Percentiles rank a stretch among this genome's conserved stretches.
Conservation (phyloP, 1,140 invertebrate genomes). For the Magallana gigas region DNA sequence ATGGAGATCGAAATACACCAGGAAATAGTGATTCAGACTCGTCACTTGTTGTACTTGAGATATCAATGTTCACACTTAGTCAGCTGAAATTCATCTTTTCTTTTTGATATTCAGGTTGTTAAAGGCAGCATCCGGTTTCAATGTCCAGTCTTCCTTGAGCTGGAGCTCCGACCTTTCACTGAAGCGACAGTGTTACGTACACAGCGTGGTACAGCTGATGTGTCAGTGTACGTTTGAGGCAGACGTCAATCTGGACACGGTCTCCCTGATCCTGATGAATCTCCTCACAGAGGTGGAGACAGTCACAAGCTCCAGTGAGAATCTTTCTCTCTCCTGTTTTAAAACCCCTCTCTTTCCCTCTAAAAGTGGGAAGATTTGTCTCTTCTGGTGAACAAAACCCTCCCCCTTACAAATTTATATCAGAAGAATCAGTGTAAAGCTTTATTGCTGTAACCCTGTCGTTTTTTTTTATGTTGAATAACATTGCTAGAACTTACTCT, state of each 20-base stretch:
- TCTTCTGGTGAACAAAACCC: background rate
- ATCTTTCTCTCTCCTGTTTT: background rate
- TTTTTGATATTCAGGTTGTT: constrained; percentile 80
- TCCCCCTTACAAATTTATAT: too few species aligned
- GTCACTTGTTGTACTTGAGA: too few species aligned
- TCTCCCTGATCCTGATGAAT: constrained; percentile 81
- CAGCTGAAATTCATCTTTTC: background rate
- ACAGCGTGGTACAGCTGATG: constrained; percentile 83
- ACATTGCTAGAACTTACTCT: too few species aligned
- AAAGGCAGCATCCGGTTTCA: constrained; percentile 83
- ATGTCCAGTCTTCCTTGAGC: constrained; percentile 76
- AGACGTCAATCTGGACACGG: constrained; percentile 80
- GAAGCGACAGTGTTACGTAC: constrained; percentile 83
- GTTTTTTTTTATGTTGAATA: too few species aligned
- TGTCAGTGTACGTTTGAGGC: constrained; percentile 82
- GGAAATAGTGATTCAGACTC: too few species aligned
- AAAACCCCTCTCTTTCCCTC: background rate
- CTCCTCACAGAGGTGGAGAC: constrained; percentile 84
- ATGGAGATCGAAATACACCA: too few species aligned
- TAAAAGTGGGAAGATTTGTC: background rate
- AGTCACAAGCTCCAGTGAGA: constrained; percentile 81
- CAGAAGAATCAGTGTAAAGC: too few species aligned
- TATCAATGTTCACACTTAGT: background rate
- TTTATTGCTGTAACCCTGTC: too few species aligned
- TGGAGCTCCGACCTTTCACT: constrained; percentile 80